These are phyloP conservation scores for Aspidiotus rigidus DNA, from an alignment of 2,888 invertebrate genomes.

Conservation along the genomic window DNA sequence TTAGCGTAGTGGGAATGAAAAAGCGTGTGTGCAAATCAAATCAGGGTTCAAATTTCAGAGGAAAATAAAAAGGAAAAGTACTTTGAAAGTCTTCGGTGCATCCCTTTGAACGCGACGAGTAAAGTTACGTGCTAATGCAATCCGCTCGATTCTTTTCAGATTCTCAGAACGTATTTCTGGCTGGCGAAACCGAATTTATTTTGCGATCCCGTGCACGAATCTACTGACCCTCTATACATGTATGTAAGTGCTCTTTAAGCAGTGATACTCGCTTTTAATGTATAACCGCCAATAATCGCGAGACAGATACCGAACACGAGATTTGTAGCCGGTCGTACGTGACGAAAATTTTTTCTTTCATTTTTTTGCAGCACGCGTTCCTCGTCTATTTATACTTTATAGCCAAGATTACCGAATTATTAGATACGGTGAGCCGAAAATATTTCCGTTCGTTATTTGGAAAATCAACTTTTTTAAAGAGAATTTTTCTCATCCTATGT, in stretches of 20 bases:
- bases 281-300: too few relatives aligned
- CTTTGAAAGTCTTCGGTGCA: not conserved
- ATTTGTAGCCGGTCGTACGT: not conserved
- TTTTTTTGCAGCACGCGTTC: conserved; percentile 44
- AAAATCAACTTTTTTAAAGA: not conserved
- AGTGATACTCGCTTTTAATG: too few relatives aligned
- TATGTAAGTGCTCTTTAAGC: conserved; percentile 20
- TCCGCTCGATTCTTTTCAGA: conserved; percentile 16
- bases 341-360: not conserved
- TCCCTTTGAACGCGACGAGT: not conserved
- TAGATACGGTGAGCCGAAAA: conserved; percentile 50
- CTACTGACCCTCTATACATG: conserved; percentile 5
- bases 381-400: conserved; percentile 50
- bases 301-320: too few relatives aligned
- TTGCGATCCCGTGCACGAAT: conserved; percentile 25
- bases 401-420: conserved; percentile 51
- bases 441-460: not conserved
- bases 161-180: conserved; percentile 25
- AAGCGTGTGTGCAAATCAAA: too few relatives aligned
- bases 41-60: too few relatives aligned
- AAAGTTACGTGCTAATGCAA: not conserved
- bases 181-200: conserved; percentile 29
- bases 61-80: too few relatives aligned
- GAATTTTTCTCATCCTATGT: conserved; percentile 16
- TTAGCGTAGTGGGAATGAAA: too few relatives aligned